Percentiles rank a stretch among this genome's conserved stretches.
phyloP scores from a whole-genome alignment of 64 coral and sea anemone species.

The Platygyra sinensis region DNA sequence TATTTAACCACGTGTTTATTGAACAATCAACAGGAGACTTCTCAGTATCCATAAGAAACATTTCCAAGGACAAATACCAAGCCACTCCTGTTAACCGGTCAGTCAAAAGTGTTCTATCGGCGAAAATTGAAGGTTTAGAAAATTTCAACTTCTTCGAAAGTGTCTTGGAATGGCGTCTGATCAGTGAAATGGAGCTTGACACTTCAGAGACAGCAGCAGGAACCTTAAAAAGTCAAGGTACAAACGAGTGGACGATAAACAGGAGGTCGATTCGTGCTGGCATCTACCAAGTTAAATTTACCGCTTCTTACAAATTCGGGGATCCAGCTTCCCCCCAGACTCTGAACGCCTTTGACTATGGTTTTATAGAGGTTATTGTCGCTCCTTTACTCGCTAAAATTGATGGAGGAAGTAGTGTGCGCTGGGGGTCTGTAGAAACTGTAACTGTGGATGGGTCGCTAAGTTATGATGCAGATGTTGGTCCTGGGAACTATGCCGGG shows the following conservation, averaged over 20 bases:
- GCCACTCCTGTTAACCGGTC: background rate
- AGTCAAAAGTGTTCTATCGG: background rate
- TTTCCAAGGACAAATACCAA: background rate
- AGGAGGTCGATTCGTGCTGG: background rate
- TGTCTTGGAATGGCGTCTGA: background rate
- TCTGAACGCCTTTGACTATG: slow-evolving; percentile 4
- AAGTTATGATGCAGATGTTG: background rate
- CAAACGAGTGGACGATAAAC: background rate
- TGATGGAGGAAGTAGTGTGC: background rate
- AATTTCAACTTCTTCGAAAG: background rate
- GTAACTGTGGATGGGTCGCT: slow-evolving; percentile 2
- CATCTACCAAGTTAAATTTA: background rate
- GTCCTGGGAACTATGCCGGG: background rate
- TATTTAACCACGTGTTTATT: too few species aligned
- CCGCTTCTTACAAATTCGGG: background rate
- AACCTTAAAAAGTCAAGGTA: slow-evolving; percentile 1
- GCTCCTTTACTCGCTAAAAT: background rate
- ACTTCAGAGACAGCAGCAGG: background rate
- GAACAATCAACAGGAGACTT: background rate
- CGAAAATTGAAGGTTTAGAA: background rate
- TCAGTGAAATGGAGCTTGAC: background rate
- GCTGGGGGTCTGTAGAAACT: background rate
- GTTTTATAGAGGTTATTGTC: background rate
- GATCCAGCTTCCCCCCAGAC: background rate
- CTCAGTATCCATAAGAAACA: background rate